These are phyloP conservation scores for Drosophila mayaguana DNA, from an alignment of 2,888 invertebrate genomes.

Conservation along the genomic window DNA sequence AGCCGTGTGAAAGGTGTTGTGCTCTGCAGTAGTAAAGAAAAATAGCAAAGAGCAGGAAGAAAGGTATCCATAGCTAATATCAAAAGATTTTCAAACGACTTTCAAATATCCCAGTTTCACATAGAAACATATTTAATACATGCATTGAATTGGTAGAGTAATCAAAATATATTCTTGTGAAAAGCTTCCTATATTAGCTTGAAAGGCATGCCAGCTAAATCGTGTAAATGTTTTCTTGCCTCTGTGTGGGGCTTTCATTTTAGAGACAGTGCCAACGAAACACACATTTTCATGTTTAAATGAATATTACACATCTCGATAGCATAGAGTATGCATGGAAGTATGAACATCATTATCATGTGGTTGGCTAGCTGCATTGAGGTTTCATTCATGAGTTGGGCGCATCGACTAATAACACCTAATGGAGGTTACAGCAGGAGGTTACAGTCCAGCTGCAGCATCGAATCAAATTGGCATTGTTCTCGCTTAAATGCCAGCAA, in stretches of 20 bases:
- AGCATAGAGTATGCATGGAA: constrained; percentile 36
- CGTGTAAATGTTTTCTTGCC: neutral
- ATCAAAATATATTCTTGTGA: neutral
- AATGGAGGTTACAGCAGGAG: neutral
- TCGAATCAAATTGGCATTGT: constrained; percentile 14
- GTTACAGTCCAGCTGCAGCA: neutral
- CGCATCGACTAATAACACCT: constrained; percentile 24
- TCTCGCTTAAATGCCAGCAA: constrained; percentile 41
- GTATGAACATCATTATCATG: constrained; percentile 2
- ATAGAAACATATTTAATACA: neutral
- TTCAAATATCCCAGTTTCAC: neutral
- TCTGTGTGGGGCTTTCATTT: neutral
- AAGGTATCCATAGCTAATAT: neutral
- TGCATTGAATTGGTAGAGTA: neutral
- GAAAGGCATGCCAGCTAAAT: neutral
- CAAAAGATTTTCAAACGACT: neutral
- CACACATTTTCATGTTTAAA: constrained; percentile 28
- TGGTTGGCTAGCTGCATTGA: neutral
- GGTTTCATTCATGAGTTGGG: neutral
- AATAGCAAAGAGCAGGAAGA: neutral
- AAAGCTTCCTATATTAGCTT: neutral
- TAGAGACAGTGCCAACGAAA: neutral
- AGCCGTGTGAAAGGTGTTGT: neutral
- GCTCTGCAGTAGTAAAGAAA: no score
- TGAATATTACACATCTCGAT: constrained; percentile 59